Percentiles rank a stretch among this genome's conserved stretches.
Evolutionary conservation across 2,797 vertebrate species (phyloP).

Genomic region (Epinephelus coioides): DNA sequence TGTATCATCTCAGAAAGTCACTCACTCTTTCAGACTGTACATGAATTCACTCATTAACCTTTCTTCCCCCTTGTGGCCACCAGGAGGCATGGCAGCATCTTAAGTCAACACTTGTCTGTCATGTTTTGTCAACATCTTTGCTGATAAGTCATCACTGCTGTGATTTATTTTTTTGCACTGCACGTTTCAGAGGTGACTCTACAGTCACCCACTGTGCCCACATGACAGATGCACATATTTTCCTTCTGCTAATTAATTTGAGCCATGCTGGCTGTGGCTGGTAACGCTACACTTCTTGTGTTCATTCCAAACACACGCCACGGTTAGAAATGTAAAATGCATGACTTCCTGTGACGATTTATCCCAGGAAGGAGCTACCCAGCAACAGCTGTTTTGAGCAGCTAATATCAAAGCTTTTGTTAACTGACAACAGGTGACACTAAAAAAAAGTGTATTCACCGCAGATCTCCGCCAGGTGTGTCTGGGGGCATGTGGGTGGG

Average conservation of each 20-base stretch:
- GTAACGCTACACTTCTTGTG: slow-evolving; percentile 4
- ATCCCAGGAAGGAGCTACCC: slow-evolving; percentile 21
- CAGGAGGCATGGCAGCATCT: background rate
- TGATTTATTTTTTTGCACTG: background rate
- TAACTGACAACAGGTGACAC: slow-evolving; percentile 17
- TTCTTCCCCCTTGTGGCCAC: slow-evolving; percentile 43
- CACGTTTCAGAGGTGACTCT: background rate
- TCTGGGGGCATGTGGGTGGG: too few species aligned
- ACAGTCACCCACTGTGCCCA: slow-evolving; percentile 3
- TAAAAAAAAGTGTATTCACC: background rate
- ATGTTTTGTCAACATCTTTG: slow-evolving; percentile 9
- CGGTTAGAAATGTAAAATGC: slow-evolving; percentile 30
- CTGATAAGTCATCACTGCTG: background rate
- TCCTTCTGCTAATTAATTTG: background rate
- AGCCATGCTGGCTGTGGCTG: background rate
- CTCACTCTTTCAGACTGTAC: background rate
- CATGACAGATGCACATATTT: background rate
- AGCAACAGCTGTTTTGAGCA: slow-evolving; percentile 11
- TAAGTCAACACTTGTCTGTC: background rate
- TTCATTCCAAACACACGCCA: slow-evolving; percentile 25
- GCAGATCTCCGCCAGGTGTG: too few species aligned
- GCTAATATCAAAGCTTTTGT: slow-evolving; percentile 23
- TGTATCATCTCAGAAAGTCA: background rate
- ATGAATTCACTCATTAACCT: background rate
- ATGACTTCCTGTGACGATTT: slow-evolving; percentile 12